Base-by-base conservation (phyloP, 2,797 vertebrate genomes). In the Anabas testudineus region DNA sequence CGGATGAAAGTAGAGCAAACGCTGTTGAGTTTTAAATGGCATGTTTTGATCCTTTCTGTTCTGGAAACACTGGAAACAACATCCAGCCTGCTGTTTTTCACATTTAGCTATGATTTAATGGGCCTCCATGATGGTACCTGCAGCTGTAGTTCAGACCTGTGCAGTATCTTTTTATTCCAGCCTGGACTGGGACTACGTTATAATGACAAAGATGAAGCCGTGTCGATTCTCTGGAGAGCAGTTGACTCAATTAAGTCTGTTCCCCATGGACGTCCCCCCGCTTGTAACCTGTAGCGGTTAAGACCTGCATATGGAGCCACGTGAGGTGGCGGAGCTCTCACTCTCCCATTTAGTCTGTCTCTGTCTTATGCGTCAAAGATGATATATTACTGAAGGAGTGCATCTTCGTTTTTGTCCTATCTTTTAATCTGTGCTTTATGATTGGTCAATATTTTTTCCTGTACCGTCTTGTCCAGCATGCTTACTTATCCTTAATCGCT, bases 401-500 rank as follows among this genome's bases (percentile, higher is more conserved):
- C 22, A 16, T 3, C 26, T 24, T 5, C 16, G 1, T 43, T 54
- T 42, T 49, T 39, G 12, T 21, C 36, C n/a, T 14, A 30, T 45
- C 18, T 32, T 15, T 55, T 54, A 21, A 24, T 76, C 60, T 39
- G 13, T 42, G 16, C 28, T 7, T 12, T 73, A 43, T 22, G 56
- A 56, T 53, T 53, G 43, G 46, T 74, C n/a, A 1, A 56, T 63
- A 14, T 67, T 42, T 67, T 26, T 30, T 15, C 22, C 19, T 51
- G 15, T 22, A 4, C 19, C 15, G 26, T 57, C 59, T 64, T 32
- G 42, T 71, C 70, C 32, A 9, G 49, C 61, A 16, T 3, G 4
- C 43, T 70, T 24, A 67, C 73, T 74, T 86, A 80, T 87, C 80
- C 85, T 74, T 85, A 89, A 89, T 91, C 89, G 76, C 16, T 24